Evolutionary conservation across 1,140 invertebrate species (phyloP).

Genomic region (Pseudomyrmex pallidus): DNA sequence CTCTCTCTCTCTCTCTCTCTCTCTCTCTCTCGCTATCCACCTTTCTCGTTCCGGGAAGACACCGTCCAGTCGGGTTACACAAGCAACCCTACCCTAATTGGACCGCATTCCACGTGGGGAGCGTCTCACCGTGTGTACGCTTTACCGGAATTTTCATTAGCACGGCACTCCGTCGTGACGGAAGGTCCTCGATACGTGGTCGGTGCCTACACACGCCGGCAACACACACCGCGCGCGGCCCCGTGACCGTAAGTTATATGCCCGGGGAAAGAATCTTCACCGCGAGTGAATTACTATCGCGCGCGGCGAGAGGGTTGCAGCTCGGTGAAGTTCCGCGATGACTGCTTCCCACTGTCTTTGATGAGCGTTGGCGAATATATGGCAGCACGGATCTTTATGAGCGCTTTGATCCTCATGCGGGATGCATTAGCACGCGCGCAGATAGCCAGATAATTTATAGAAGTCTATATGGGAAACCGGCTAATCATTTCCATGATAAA

Average conservation of each 20-base stretch:
- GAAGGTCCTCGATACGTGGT: slow-evolving; percentile 74
- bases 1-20: neutral
- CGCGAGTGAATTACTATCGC: slow-evolving; percentile 46
- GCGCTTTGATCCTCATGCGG: slow-evolving; percentile 48
- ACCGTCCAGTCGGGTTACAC: slow-evolving; percentile 59
- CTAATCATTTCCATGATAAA: slow-evolving; percentile 52
- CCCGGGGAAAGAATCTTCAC: slow-evolving; percentile 16
- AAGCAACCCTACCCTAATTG: slow-evolving; percentile 79
- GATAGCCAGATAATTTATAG: slow-evolving; percentile 47
- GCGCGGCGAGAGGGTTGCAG: slow-evolving; percentile 40
- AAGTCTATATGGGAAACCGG: slow-evolving; percentile 43
- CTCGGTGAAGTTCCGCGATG: slow-evolving; percentile 24
- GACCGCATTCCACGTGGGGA: slow-evolving; percentile 79
- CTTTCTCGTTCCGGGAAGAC: slow-evolving; percentile 51
- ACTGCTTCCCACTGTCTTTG: slow-evolving; percentile 54
- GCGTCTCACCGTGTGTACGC: slow-evolving; percentile 65
- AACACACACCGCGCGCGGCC: slow-evolving; percentile 54
- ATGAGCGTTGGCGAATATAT: slow-evolving; percentile 50
- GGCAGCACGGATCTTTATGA: slow-evolving; percentile 31
- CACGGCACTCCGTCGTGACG: slow-evolving; percentile 80
- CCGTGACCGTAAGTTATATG: slow-evolving; percentile 45
- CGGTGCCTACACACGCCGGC: slow-evolving; percentile 66
- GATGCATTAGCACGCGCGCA: slow-evolving; percentile 52
- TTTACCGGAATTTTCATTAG: slow-evolving; percentile 83
- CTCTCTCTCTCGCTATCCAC: neutral